Percentiles rank a stretch among this genome's conserved stretches.
Conservation (phyloP, 1,140 invertebrate species). For the Probaryconus sp. region DNA sequence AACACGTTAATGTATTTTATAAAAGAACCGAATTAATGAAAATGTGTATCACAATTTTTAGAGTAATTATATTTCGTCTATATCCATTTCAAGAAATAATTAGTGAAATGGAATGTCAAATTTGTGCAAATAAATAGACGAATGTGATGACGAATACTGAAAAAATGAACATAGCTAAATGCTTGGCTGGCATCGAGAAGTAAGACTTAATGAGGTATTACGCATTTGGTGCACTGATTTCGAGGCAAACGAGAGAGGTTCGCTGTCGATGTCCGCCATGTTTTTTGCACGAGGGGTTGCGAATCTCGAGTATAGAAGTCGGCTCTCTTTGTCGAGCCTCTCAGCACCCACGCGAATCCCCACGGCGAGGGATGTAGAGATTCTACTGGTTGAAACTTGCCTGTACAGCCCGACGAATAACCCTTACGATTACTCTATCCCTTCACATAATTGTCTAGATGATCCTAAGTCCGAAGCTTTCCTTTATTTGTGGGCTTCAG, state of each 20-base stretch:
- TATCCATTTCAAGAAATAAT: no score
- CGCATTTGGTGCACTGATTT: conserved; percentile 47
- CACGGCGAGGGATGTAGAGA: conserved; percentile 47
- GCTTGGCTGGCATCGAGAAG: conserved; percentile 42
- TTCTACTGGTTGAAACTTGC: conserved; percentile 46
- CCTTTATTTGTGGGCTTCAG: conserved; percentile 56
- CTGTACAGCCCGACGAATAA: conserved; percentile 53
- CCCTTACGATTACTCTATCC: conserved; percentile 58
- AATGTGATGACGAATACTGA: neutral
- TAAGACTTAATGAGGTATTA: conserved; percentile 47
- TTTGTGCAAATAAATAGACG: neutral
- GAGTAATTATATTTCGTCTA: no score
- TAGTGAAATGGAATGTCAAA: no score
- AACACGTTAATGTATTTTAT: no score
- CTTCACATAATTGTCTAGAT: conserved; percentile 56
- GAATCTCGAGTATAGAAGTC: conserved; percentile 56
- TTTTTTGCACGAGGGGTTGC: conserved; percentile 59
- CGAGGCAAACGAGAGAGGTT: conserved; percentile 37
- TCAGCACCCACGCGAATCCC: conserved; percentile 52
- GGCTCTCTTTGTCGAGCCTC: conserved; percentile 59
- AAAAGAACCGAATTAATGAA: no score
- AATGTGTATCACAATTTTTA: no score
- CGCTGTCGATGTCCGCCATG: conserved; percentile 52
- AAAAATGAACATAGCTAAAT: conserved; percentile 21
- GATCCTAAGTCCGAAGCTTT: conserved; percentile 54